Base-by-base conservation (phyloP, 2,888 invertebrate genomes). In the Andrena bucephala region DNA sequence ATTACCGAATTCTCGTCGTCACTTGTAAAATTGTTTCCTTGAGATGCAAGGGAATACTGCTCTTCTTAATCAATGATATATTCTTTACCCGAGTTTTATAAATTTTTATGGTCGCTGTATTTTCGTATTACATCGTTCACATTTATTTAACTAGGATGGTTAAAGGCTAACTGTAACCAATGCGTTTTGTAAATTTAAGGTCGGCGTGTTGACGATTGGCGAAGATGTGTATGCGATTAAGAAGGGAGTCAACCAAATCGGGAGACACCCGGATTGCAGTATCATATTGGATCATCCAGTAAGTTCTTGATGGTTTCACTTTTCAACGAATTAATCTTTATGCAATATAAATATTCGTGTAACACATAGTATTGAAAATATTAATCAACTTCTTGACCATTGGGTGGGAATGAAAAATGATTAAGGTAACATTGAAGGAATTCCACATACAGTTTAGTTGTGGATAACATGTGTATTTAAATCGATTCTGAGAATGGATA, bases 211-310 rank as follows among this genome's bases (percentile, higher is more conserved):
- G 8, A 52, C 6, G 2, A 62, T 90, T 16, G 85, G 78, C 10
- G 29, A 72, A 5, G 20, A 29, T 2, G 68, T 70, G 1, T 83
- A 88, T 69, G 65, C 73, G 10, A 84, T 91, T 4, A 69, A 81
- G 0, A 48, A 65, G n/a, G 91, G 91, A 20, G 77, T 88, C 27
- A 90, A 77, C 33, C 86, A 79, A 50, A 84, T 91, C 57, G 91
- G 91, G 13, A 86, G 91, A 59, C 74, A 85, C 8, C 77, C 84
- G 0, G 6, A 52, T 5, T 89, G 85, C 57, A 8, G 78, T 7
- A 77, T 91, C 2, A 0, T 78, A 29, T 8, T 91, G 4, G 20
- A 72, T 1, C 77, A 91, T 77, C 59, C 54, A 16, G 91, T 91
- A 71, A 89, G 89, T 86, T 31, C 8, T 60, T 31, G 1, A 27